Conservation (phyloP, 2,113 vertebrate genomes). For the Ptilonorhynchus violaceus region DNA sequence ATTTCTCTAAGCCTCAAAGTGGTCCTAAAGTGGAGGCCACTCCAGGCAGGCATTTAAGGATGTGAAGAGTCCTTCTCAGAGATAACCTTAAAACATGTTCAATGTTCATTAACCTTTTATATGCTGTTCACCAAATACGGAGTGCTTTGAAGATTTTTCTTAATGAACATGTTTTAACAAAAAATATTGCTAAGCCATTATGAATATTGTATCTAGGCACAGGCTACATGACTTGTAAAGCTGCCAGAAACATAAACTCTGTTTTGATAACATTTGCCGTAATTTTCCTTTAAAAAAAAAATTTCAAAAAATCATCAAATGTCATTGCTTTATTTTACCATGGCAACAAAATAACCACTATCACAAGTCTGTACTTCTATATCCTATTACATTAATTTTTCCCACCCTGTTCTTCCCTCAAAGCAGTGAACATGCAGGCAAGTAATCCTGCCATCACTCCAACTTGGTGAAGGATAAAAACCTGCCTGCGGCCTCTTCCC, state of each 20-base stretch:
- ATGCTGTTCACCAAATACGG: not conserved
- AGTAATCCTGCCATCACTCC: accelerated
- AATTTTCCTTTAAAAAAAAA: not conserved
- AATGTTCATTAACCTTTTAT: not conserved
- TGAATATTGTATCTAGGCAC: not conserved
- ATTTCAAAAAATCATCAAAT: not conserved
- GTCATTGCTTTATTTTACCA: not conserved
- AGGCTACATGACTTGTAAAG: not conserved
- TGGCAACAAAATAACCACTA: not conserved
- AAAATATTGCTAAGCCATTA: not conserved
- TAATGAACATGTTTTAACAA: not conserved
- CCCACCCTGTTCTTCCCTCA: not conserved
- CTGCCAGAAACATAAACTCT: not conserved
- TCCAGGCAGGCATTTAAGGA: not conserved
- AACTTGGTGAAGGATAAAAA: accelerated
- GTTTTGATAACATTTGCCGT: not conserved
- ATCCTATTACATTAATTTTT: not conserved
- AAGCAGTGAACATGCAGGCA: not conserved
- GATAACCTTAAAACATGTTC: not conserved
- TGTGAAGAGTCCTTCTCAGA: not conserved
- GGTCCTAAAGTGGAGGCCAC: not conserved
- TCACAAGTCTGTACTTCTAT: not conserved
- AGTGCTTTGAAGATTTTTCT: not conserved
- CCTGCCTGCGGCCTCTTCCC: not conserved
- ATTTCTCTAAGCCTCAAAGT: not conserved